A percentile compares a stretch with the other conserved stretches of the same genome.
Conservation (phyloP, 2,113 vertebrate genomes). For the Brachionichthys hirsutus region DNA sequence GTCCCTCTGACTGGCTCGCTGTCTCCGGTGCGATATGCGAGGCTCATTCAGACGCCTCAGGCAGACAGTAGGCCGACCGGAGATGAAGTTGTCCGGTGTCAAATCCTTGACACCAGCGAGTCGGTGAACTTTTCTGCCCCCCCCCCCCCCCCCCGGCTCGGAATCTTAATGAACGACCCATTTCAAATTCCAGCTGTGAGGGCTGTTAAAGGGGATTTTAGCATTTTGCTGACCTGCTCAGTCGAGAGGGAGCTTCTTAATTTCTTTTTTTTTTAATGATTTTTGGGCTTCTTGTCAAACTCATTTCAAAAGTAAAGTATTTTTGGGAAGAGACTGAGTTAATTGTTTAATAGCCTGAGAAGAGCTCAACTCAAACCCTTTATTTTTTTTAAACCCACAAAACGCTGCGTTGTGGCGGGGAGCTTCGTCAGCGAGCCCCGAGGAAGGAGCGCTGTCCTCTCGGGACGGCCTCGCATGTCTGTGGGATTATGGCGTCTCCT, state of each 20-base stretch:
- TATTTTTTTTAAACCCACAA: slow-evolving; percentile 12
- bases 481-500: slow-evolving; percentile 47
- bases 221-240: too few species aligned
- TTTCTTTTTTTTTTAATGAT: too few species aligned
- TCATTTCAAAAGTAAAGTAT: not conserved
- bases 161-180: not conserved
- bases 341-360: not conserved
- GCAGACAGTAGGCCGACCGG: slow-evolving; percentile 11
- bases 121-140: not conserved
- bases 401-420: slow-evolving; percentile 46
- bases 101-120: not conserved
- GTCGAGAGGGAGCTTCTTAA: too few species aligned
- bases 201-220: not conserved
- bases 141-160: not conserved
- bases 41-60: slow-evolving; percentile 6
- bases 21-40: slow-evolving; percentile 22
- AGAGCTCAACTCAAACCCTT: too few species aligned
- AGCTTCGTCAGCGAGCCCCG: slow-evolving; percentile 28
- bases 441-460: slow-evolving; percentile 35
- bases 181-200: not conserved
- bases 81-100: slow-evolving; percentile 17
- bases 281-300: too few species aligned
- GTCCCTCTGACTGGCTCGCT: slow-evolving; percentile 16
- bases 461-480: slow-evolving; percentile 37
- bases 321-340: too few species aligned